phyloP scores from a whole-genome alignment of 2,113 vertebrate genomes.

The Tetraodon nigroviridis region DNA sequence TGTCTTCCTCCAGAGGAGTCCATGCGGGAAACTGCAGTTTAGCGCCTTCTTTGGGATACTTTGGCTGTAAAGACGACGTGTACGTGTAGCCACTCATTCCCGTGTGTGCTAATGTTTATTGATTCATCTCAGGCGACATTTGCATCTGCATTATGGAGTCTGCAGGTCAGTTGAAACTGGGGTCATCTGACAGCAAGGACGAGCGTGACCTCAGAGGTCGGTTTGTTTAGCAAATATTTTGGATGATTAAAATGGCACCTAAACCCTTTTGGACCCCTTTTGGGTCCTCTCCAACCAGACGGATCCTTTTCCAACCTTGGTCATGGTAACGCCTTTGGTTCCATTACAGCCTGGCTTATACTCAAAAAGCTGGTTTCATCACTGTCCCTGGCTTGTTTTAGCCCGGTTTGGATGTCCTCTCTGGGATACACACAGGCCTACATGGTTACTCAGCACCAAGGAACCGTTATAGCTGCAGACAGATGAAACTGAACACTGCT shows the following conservation, averaged over 20 bases:
- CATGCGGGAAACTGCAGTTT: neutral
- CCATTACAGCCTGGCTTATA: constrained; percentile 38
- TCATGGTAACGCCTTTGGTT: constrained; percentile 36
- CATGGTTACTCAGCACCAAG: constrained; percentile 61
- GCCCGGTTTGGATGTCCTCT: constrained; percentile 38
- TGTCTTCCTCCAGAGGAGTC: constrained; percentile 1
- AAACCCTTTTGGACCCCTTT: neutral
- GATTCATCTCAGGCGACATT: constrained; percentile 22
- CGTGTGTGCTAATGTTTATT: constrained; percentile 35
- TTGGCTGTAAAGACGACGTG: constrained; percentile 20
- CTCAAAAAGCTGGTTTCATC: constrained; percentile 39
- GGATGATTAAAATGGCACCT: no score
- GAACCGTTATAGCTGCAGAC: constrained; percentile 35
- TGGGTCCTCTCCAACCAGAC: constrained; percentile 16
- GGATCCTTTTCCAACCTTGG: constrained; percentile 50
- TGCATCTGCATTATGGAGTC: constrained; percentile 29
- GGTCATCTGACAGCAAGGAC: neutral
- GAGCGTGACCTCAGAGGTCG: neutral
- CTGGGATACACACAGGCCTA: constrained; percentile 26
- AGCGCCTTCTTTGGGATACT: neutral
- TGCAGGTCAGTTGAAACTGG: neutral
- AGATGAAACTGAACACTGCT: neutral
- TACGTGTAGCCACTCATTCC: constrained; percentile 6
- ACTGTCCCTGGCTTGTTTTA: constrained; percentile 23
- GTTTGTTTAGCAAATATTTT: no score